phyloP scores from a whole-genome alignment of 2,113 vertebrate genomes.

The Gasterosteus aculeatus region DNA sequence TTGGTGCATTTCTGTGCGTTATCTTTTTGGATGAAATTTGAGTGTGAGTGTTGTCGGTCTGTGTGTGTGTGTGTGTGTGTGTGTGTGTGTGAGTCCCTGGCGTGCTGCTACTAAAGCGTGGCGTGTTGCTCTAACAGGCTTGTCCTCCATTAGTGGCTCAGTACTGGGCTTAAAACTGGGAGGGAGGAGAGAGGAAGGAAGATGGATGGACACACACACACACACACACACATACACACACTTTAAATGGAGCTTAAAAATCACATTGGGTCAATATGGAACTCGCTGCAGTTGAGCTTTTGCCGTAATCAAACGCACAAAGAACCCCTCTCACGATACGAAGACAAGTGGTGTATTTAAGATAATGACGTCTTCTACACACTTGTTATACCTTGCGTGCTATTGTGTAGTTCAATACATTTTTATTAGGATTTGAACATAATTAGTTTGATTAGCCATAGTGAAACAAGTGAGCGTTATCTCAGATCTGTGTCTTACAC shows the following conservation, averaged over 20 bases:
- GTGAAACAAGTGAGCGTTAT: neutral
- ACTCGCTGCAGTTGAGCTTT: slow-evolving; percentile 19
- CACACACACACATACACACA: slow-evolving; percentile 8
- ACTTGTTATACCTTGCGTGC: neutral
- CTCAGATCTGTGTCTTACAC: neutral
- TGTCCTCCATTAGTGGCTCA: slow-evolving; percentile 75
- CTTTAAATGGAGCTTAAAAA: slow-evolving; percentile 32
- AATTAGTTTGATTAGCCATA: neutral
- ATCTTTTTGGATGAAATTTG: slow-evolving; percentile 26
- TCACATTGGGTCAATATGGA: slow-evolving; percentile 1
- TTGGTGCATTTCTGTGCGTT: slow-evolving; percentile 32
- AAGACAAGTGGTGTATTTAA: neutral
- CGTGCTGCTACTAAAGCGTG: slow-evolving; percentile 59
- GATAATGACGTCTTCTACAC: neutral
- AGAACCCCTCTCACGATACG: neutral
- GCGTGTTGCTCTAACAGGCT: slow-evolving; percentile 74
- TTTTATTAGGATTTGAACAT: neutral
- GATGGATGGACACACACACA: slow-evolving; percentile 30
- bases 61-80: slow-evolving; percentile 5
- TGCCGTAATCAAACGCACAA: neutral
- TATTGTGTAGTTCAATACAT: neutral
- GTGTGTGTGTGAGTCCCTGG: slow-evolving; percentile 44
- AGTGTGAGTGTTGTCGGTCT: slow-evolving; percentile 13
- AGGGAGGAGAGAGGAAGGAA: slow-evolving; percentile 35
- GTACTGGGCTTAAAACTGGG: slow-evolving; percentile 62